Evolutionary conservation across 2,113 vertebrate genomes (phyloP).

Genomic region (Polyodon spathula): DNA sequence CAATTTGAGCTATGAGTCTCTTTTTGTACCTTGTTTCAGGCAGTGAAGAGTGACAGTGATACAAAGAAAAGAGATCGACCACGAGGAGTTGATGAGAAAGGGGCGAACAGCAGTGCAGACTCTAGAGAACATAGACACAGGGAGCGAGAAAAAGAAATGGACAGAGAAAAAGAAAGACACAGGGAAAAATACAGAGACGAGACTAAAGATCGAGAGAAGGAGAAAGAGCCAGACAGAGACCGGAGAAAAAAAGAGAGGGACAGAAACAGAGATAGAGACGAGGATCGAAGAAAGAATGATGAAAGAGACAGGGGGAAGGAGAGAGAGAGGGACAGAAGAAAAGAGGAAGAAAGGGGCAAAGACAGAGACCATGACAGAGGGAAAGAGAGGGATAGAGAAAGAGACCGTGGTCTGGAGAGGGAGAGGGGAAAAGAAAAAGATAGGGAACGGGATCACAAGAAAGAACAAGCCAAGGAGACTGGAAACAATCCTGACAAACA

Average conservation of each 20-base stretch:
- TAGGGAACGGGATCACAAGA: conserved; percentile 16
- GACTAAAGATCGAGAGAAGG: conserved; percentile 13
- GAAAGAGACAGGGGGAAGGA: conserved; percentile 23
- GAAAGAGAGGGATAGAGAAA: conserved; percentile 2
- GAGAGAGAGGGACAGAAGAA: conserved; percentile 8
- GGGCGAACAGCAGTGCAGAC: conserved; percentile 36
- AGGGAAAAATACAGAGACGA: neutral
- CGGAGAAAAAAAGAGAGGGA: conserved; percentile 24
- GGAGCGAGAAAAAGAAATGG: conserved; percentile 37
- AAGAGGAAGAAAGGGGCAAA: conserved; percentile 14
- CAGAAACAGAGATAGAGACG: conserved; percentile 33
- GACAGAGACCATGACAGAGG: conserved; percentile 17
- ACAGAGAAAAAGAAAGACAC: conserved; percentile 22
- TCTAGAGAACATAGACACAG: conserved; percentile 39
- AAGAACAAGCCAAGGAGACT: conserved; percentile 17
- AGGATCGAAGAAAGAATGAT: conserved; percentile 24
- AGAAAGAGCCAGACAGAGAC: conserved; percentile 19
- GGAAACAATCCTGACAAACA: conserved; percentile 19
- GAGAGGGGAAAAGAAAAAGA: conserved; percentile 22
- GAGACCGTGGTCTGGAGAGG: conserved; percentile 6
- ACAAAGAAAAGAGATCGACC: conserved; percentile 24
- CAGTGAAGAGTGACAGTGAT: conserved; percentile 24
- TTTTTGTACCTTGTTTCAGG: conserved; percentile 21
- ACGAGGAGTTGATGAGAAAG: conserved; percentile 28
- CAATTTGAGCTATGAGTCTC: neutral